Base-by-base conservation (phyloP, 2,888 invertebrate genomes). In the Nomada flava region DNA sequence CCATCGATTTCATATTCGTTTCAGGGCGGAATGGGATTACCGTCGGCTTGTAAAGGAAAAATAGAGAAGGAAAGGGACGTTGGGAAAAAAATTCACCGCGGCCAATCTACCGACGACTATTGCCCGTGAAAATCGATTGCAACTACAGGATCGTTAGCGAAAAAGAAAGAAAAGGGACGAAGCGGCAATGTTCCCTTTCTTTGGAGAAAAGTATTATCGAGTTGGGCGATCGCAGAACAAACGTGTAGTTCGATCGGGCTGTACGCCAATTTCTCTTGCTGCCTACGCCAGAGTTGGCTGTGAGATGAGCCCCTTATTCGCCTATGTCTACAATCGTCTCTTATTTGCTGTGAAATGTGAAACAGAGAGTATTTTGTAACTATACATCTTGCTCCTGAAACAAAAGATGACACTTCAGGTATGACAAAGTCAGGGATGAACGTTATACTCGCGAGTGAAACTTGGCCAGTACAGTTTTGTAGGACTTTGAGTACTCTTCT, bases 161-260 rank as follows among this genome's bases (percentile, higher is more conserved):
- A 26, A 64, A 47, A 50, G 73, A 42, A 55, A 68, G 67, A 67
- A 53, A 59, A n/a, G 55, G 55, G 44, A 15, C 15, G 1, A 15
- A 10, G 4, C 3, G 10, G 52, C 23, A 10, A 18, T 60, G 55
- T 23, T 60, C n/a, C 59, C 23, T 29, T 42, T 18, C 71, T 71
- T 71, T n/a, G 20, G 55, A 29, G 60, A 76, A 79, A 80, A 74
- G 55, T 65, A 73, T 79, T 76, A 72, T 64, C 81, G 79, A 77
- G 78, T 78, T 80, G 79, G 62, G 71, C 75, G 81, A 85, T 87
- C 79, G 76, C 52, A 65, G 76, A 79, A 86, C 87, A 86, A 86
- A 87, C 86, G 82, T 72, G 79, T 80, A 82, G 76, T 84, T 72
- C 60, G 73, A 67, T 47, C 67, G 71, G 68, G 86, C 77, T 87